Evolutionary conservation across 2,888 invertebrate species (phyloP), one percentile per base, ranked within the genome.

Genomic region (Rhaphigaster nebulosa): DNA sequence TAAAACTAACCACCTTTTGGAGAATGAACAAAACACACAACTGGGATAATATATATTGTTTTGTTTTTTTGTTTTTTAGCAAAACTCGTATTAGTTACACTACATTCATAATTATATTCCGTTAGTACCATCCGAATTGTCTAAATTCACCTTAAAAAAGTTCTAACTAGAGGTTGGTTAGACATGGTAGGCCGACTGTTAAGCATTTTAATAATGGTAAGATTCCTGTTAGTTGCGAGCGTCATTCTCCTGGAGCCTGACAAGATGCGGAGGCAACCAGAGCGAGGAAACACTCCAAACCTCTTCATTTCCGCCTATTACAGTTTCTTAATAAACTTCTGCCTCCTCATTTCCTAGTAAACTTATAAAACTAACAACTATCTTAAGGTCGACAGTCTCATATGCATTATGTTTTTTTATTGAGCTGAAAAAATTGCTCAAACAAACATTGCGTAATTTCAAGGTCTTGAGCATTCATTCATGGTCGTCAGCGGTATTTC

Each of bases 291-390:
- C 38, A 34, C 70, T 76, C 70, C 34, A 38, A 76, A 38, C 34
- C 70, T 76, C 70, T 38, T 38, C 70, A 76, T 76, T 76, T 76
- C 70, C 70, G 70, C 70, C 70, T 15, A 76, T 76, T 76, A 29
- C 38, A 20, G 70, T 38, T 76, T 76, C 70, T 38, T 76, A 76
- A 38, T 76, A 76, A 76, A 76, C 34, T 38, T 76, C 38, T 76
- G 70, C 70, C 20, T 38, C 20, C 38, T 76, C 70, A 76, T 76
- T 76, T 76, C 70, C 70, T 76, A 6, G 70, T 76, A 76, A 38
- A 76, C 70, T 6, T 76, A 38, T 4, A 20, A 76, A n/a, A 76
- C 15, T 15, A 65, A 13, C 15, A 65, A 12, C 12, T 60, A 12
- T 60, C n/a, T 60, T n/a, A n/a, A 60, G 65, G 65, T 76, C 38